Conservation (phyloP, 2,888 invertebrate genomes). For the Agrochola circellaris region DNA sequence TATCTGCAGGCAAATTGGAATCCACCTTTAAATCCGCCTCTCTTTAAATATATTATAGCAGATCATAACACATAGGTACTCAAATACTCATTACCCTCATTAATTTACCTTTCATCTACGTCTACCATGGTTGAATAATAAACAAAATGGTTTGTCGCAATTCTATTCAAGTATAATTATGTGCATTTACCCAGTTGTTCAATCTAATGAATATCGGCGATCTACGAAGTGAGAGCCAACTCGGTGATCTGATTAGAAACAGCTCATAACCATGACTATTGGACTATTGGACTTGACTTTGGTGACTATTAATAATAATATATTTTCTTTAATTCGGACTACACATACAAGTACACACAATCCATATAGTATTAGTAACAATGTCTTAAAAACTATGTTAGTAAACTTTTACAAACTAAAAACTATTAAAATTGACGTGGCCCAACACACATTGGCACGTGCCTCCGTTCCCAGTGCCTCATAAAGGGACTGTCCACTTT, state of each 20-base stretch:
- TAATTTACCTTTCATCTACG: background rate
- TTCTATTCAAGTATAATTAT: conserved; percentile 2
- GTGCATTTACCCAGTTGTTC: conserved; percentile 33
- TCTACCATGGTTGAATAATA: conserved; percentile 1
- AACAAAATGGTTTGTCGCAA: background rate
- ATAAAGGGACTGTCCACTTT: too few species aligned
- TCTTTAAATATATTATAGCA: background rate
- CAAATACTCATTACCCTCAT: conserved; percentile 28
- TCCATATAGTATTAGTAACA: too few species aligned
- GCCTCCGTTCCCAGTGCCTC: too few species aligned
- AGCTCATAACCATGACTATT: conserved; percentile 32
- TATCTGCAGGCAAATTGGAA: background rate
- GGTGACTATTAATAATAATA: too few species aligned
- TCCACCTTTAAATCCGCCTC: background rate
- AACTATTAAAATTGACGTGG: too few species aligned
- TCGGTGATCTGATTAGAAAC: conserved; percentile 53
- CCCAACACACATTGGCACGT: too few species aligned
- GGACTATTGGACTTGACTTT: too few species aligned
- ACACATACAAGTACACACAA: too few species aligned
- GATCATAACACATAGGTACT: conserved; percentile 18
- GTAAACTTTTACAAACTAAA: too few species aligned
- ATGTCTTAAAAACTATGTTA: too few species aligned
- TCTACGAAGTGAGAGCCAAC: conserved; percentile 65
- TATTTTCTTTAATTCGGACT: too few species aligned
- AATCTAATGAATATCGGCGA: conserved; percentile 51